A percentile compares a stretch with the other conserved stretches of the same genome.
Conservation (phyloP, 2,888 invertebrate species). For the Altica lythri region DNA sequence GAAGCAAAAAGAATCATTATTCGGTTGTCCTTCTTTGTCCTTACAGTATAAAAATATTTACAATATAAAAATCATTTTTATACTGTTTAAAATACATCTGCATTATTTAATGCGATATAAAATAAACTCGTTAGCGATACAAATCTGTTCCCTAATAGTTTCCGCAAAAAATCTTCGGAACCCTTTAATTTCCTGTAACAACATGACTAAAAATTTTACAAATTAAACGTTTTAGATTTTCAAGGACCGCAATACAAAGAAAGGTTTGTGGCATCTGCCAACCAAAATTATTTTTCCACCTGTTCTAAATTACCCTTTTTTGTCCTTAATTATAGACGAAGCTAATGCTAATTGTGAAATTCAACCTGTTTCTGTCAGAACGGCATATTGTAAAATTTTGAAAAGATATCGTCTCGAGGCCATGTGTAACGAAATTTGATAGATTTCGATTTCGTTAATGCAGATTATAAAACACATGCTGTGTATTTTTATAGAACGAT, state of each 20-base stretch:
- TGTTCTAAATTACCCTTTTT: constrained; percentile 9
- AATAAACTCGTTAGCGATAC: background rate
- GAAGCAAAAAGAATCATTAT: too few species aligned
- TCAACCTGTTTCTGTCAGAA: constrained; percentile 9
- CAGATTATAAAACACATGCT: background rate
- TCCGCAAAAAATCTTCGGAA: background rate
- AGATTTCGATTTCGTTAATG: background rate
- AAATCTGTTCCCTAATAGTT: constrained; percentile 4
- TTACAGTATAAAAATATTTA: too few species aligned
- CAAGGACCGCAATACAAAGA: constrained; percentile 10
- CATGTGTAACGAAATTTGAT: background rate
- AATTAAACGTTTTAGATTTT: constrained; percentile 15
- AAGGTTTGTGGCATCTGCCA: constrained; percentile 8
- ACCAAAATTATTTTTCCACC: constrained; percentile 16
- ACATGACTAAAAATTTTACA: constrained; percentile 12
- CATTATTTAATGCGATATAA: too few species aligned
- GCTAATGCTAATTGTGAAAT: constrained; percentile 18
- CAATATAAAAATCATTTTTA: too few species aligned
- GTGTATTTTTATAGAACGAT: too few species aligned
- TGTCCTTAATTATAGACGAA: background rate
- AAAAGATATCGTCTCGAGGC: background rate
- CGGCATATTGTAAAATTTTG: constrained; percentile 9
- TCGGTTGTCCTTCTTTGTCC: too few species aligned
- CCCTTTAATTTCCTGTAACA: background rate
- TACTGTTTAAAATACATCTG: too few species aligned